Evolutionary conservation across 2,797 vertebrate species (phyloP).

Genomic region (Tauraco hartlaubi): DNA sequence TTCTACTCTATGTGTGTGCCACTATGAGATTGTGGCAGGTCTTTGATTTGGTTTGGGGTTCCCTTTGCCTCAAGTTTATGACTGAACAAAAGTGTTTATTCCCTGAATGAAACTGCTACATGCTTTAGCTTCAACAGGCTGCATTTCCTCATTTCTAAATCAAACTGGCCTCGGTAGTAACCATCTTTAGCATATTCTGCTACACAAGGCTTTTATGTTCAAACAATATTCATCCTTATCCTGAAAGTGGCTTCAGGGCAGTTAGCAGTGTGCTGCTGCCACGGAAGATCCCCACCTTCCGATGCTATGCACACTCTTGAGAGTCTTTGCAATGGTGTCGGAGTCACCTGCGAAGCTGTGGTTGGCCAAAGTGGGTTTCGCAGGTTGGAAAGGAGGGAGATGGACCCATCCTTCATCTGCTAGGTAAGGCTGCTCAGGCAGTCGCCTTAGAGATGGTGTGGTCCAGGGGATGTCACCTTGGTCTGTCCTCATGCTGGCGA

Average conservation of each 20-base stretch:
- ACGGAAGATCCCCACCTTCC: not conserved
- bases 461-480: not conserved
- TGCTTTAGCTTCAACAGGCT: not conserved
- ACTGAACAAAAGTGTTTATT: not conserved
- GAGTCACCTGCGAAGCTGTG: not conserved
- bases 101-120: not conserved
- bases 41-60: not conserved
- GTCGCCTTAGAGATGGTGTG: not conserved
- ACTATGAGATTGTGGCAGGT: not conserved
- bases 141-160: not conserved
- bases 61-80: not conserved
- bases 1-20: not conserved
- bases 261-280: not conserved
- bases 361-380: not conserved
- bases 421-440: not conserved
- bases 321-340: not conserved
- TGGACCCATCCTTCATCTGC: not conserved
- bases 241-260: not conserved
- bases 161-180: not conserved
- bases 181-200: not conserved
- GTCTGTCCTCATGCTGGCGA: not conserved
- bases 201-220: not conserved
- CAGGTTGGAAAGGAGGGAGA: not conserved
- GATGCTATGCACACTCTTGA: not conserved
- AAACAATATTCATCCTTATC: not conserved